phyloP scores from a whole-genome alignment of 2,797 vertebrate genomes.

The Cyclura pinguis region DNA sequence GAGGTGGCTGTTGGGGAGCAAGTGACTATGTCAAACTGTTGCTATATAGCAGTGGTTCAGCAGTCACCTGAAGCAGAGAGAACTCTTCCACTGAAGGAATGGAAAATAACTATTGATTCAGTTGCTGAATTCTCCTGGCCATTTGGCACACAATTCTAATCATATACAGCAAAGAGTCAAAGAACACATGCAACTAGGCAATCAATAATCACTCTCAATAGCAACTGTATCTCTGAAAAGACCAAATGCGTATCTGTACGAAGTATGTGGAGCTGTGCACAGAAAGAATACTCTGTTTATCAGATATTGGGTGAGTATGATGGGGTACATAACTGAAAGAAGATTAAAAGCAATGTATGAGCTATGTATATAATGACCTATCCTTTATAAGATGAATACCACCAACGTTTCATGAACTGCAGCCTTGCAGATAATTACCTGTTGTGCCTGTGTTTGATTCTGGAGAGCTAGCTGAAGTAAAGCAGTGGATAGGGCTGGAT shows the following conservation, averaged over 20 bases:
- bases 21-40: neutral
- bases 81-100: no score
- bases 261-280: neutral
- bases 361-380: neutral
- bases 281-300: neutral
- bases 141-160: neutral
- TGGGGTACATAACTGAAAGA: neutral
- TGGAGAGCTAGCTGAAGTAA: constrained; percentile 92
- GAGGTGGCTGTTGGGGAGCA: neutral
- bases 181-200: neutral
- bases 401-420: no score
- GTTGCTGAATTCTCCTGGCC: neutral
- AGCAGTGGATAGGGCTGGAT: constrained; percentile 87
- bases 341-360: neutral
- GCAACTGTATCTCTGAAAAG: neutral
- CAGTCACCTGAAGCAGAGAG: neutral
- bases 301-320: neutral
- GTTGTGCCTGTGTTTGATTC: constrained; percentile 86
- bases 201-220: neutral
- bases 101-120: neutral
- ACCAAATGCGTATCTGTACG: neutral
- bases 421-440: constrained; percentile 79
- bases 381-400: neutral
- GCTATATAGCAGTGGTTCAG: neutral
- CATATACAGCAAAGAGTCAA: neutral